Conservation (phyloP, 2,797 vertebrate species). For the Dallia pectoralis region DNA sequence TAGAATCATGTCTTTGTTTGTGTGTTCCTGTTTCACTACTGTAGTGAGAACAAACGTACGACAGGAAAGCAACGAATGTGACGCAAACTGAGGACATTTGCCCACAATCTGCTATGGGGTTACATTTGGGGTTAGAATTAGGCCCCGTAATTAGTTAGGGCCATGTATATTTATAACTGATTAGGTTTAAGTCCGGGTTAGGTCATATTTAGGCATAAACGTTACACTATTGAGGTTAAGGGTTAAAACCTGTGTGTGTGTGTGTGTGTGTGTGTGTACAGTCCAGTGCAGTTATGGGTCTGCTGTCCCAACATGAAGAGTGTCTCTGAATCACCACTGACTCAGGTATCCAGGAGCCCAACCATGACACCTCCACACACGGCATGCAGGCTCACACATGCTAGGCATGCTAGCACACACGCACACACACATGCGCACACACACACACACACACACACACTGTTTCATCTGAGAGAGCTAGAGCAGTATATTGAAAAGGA, state of each 20-base stretch:
- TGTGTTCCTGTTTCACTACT: neutral
- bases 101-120: too few relatives aligned
- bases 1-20: constrained; percentile 1
- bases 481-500: neutral
- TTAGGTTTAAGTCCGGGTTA: too few relatives aligned
- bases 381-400: constrained; percentile 21
- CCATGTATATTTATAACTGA: too few relatives aligned
- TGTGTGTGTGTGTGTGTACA: neutral
- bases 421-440: neutral
- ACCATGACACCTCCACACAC: constrained; percentile 49
- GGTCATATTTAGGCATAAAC: too few relatives aligned
- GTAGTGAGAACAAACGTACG: too few relatives aligned
- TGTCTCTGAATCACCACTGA: constrained; percentile 67
- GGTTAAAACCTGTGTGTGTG: neutral
- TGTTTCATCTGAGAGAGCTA: neutral
- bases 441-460: constrained; percentile 16
- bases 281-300: constrained; percentile 37
- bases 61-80: too few relatives aligned
- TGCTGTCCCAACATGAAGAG: constrained; percentile 65
- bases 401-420: neutral
- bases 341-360: constrained; percentile 54
- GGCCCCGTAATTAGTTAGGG: too few relatives aligned
- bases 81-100: too few relatives aligned
- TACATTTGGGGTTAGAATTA: too few relatives aligned
- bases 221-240: too few relatives aligned